These are phyloP conservation scores for Grapholita molesta DNA, from an alignment of 1,140 invertebrate species.

Conservation along the genomic window DNA sequence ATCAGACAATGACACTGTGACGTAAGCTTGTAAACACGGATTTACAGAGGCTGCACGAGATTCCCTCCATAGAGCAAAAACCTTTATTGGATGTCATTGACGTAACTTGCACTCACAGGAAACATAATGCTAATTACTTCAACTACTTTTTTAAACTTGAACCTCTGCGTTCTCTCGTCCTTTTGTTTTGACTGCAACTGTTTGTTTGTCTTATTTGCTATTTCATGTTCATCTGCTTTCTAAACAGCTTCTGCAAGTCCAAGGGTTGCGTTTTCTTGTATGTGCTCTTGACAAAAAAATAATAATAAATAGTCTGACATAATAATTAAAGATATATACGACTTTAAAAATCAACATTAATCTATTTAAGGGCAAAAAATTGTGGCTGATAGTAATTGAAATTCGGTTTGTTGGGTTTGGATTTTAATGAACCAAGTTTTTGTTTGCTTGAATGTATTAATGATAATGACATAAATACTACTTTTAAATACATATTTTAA, in stretches of 20 bases:
- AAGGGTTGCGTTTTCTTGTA: background rate
- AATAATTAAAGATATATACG: too few species aligned
- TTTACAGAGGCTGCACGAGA: background rate
- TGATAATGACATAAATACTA: too few species aligned
- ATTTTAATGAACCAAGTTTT: too few species aligned
- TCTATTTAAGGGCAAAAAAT: too few species aligned
- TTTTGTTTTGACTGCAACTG: background rate
- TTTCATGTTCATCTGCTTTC: background rate
- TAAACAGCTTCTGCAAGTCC: background rate
- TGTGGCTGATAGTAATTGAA: too few species aligned
- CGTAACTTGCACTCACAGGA: background rate
- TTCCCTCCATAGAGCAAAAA: background rate
- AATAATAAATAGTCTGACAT: background rate
- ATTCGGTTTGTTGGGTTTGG: too few species aligned
- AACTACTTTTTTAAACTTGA: background rate
- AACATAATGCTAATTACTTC: slow-evolving; percentile 4
- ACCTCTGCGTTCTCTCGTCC: background rate
- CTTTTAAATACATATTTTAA: too few species aligned
- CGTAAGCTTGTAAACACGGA: slow-evolving; percentile 25
- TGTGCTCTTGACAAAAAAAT: background rate
- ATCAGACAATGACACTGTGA: slow-evolving; percentile 44
- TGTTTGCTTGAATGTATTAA: too few species aligned
- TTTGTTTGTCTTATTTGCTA: background rate
- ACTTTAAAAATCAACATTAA: too few species aligned
- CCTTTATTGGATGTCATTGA: background rate